phyloP scores from a whole-genome alignment of 2,888 invertebrate genomes.

The Nebria salina region DNA sequence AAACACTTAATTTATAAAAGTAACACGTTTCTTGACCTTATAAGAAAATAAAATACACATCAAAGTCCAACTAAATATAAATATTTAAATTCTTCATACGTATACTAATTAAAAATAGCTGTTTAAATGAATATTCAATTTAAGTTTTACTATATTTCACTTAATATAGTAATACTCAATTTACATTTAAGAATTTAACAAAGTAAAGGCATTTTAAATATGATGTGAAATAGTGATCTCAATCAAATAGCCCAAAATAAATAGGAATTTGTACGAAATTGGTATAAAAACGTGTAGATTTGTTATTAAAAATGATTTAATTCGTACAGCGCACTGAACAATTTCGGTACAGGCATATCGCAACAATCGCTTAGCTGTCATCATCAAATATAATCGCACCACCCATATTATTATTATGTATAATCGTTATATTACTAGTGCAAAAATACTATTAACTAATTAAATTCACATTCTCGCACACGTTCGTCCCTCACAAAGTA shows the following conservation, averaged over 20 bases:
- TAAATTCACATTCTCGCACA: slow-evolving; percentile 49
- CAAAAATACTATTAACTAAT: slow-evolving; percentile 62
- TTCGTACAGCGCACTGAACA: slow-evolving; percentile 46
- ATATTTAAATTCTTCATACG: not conserved
- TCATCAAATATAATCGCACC: slow-evolving; percentile 28
- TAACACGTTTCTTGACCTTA: not conserved
- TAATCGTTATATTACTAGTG: slow-evolving; percentile 57
- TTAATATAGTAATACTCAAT: too few species aligned
- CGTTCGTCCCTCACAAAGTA: slow-evolving; percentile 21
- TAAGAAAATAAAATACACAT: not conserved
- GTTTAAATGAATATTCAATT: too few species aligned
- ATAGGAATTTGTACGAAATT: not conserved
- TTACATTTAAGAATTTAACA: too few species aligned
- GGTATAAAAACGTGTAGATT: slow-evolving; percentile 1
- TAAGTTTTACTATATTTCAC: not conserved
- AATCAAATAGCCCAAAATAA: not conserved
- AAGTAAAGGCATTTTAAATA: too few species aligned
- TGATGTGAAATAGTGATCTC: not conserved
- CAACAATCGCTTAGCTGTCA: slow-evolving; percentile 45
- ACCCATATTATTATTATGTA: slow-evolving; percentile 30
- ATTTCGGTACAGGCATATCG: slow-evolving; percentile 40
- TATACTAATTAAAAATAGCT: not conserved
- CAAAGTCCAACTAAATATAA: not conserved
- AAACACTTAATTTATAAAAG: not conserved
- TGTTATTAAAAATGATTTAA: slow-evolving; percentile 44